Conservation (phyloP, 2,797 vertebrate species). For the Pogonophryne albipinna region DNA sequence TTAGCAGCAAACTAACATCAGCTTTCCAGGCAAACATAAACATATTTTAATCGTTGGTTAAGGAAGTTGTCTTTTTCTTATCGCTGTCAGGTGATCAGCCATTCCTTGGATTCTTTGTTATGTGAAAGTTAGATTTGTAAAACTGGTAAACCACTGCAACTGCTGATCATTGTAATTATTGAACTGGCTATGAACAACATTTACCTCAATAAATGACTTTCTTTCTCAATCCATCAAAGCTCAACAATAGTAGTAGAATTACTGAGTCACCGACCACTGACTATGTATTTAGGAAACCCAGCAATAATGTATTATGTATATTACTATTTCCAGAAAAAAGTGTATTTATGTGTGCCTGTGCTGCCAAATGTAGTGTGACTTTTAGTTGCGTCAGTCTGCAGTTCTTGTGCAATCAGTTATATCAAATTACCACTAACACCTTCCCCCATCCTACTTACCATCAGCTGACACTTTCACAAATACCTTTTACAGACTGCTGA, state of each 20-base stretch:
- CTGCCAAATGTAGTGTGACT: constrained; percentile 11
- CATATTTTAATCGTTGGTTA: background rate
- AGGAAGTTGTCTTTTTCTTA: background rate
- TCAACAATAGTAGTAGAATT: too few species aligned
- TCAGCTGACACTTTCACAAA: constrained; percentile 20
- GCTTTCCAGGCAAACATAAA: background rate
- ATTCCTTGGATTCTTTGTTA: background rate
- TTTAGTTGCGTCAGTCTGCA: background rate
- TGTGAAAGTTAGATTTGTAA: background rate
- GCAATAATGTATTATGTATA: background rate
- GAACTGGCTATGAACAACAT: background rate
- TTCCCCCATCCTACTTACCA: background rate
- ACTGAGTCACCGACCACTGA: background rate
- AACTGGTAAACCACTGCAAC: background rate
- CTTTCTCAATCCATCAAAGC: too few species aligned
- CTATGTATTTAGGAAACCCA: background rate
- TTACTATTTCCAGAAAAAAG: constrained; percentile 11
- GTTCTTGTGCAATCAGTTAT: constrained; percentile 15
- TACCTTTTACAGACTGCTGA: constrained; percentile 19
- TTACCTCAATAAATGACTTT: too few species aligned
- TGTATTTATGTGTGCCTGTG: constrained; percentile 8
- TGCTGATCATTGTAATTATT: background rate
- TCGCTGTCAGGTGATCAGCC: background rate
- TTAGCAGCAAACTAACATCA: background rate
- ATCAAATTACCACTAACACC: constrained; percentile 7